These are phyloP conservation scores for Cyanoramphus novaezelandiae DNA, from an alignment of 2,113 vertebrate species.

Conservation along the genomic window DNA sequence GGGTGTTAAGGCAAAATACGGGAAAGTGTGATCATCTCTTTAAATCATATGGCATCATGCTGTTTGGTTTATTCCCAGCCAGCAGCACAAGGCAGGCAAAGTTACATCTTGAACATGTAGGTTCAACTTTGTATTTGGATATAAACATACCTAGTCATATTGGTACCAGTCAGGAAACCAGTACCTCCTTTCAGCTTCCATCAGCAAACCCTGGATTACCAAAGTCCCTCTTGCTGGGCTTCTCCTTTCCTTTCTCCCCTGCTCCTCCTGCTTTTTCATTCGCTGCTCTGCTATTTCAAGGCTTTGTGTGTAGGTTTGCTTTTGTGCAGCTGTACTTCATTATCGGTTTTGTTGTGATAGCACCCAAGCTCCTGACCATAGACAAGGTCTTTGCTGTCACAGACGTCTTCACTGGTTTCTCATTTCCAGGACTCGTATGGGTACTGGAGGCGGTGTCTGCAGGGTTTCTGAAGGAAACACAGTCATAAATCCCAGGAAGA, in stretches of 20 bases:
- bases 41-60: not conserved
- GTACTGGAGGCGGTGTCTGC: not conserved
- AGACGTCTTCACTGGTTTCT: not conserved
- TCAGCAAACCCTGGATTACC: not conserved
- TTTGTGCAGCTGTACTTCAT: not conserved
- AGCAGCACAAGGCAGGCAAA: not conserved
- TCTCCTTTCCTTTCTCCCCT: not conserved
- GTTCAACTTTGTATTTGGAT: not conserved
- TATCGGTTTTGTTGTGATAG: not conserved
- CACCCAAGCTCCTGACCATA: not conserved
- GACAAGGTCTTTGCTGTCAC: not conserved
- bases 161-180: not conserved
- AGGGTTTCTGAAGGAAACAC: not conserved
- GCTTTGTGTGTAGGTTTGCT: fast-evolving
- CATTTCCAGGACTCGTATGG: not conserved
- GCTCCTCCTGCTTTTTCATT: not conserved
- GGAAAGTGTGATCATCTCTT: not conserved
- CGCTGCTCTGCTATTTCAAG: not conserved
- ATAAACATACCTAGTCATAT: not conserved
- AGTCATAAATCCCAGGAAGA: not conserved
- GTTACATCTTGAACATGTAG: not conserved
- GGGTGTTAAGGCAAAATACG: not conserved
- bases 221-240: not conserved
- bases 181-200: not conserved
- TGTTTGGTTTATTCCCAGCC: not conserved